These are phyloP conservation scores for Pristionchus entomophagus DNA, from an alignment of 2,888 invertebrate genomes.

Conservation along the genomic window DNA sequence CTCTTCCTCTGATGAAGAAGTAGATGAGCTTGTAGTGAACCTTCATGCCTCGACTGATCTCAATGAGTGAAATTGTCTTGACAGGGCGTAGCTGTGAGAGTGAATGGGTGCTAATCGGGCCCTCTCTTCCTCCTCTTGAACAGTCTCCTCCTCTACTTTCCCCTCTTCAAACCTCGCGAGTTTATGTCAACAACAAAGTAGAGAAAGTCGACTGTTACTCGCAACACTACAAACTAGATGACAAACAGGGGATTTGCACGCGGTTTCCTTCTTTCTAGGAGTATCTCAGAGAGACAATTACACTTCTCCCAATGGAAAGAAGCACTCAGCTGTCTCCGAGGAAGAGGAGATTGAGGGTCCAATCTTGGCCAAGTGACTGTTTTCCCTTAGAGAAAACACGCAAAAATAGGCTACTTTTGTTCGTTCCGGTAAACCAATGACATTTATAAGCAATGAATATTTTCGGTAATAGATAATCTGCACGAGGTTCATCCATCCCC, in stretches of 20 bases:
- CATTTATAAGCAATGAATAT: too few relatives aligned
- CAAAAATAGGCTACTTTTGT: too few relatives aligned
- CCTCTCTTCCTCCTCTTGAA: slow-evolving; percentile 7
- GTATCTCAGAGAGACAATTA: background rate
- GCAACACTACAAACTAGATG: background rate
- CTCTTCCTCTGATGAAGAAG: slow-evolving; percentile 31
- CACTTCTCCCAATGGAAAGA: background rate
- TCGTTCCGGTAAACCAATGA: too few relatives aligned
- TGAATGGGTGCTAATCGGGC: background rate
- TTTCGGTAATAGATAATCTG: too few relatives aligned
- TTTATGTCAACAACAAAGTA: slow-evolving; percentile 5
- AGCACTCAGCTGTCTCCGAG: background rate
- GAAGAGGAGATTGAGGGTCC: background rate
- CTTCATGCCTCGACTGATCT: background rate
- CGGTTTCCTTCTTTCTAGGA: background rate
- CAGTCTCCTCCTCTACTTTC: background rate
- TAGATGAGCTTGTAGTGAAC: slow-evolving; percentile 17
- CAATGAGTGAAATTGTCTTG: background rate
- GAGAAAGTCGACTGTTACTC: background rate
- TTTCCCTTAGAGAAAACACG: background rate
- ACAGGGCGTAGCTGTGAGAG: background rate
- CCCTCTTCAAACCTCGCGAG: background rate
- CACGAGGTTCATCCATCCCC: too few relatives aligned
- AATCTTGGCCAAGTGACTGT: background rate
- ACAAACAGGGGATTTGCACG: background rate